Evolutionary conservation across 2,888 invertebrate species (phyloP).

Genomic region (Agrypnus murinus): DNA sequence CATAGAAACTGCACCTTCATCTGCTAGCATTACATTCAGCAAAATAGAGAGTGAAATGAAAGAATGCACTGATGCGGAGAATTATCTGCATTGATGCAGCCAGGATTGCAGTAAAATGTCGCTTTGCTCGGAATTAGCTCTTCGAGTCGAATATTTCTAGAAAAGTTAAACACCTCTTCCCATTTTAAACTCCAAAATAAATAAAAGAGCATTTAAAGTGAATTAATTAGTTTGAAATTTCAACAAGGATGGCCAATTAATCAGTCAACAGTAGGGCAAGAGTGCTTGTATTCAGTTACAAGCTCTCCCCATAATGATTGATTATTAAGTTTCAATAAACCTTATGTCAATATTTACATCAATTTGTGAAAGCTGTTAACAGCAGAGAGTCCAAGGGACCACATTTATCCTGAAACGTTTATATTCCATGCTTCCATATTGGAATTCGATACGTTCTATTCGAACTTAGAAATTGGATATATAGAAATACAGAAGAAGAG

Average conservation of each 20-base stretch:
- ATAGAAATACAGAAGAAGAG: slow-evolving; percentile 36
- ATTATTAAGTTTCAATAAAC: slow-evolving; percentile 24
- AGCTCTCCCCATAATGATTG: slow-evolving; percentile 6
- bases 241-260: slow-evolving; percentile 1
- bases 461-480: slow-evolving; percentile 38
- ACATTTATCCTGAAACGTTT: slow-evolving; percentile 19
- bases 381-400: not conserved
- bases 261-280: not conserved
- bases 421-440: not conserved
- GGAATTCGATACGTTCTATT: slow-evolving; percentile 33
- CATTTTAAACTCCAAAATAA: too few species aligned
- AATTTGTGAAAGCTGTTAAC: slow-evolving; percentile 13
- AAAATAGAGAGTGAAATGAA: slow-evolving; percentile 28
- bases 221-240: too few species aligned
- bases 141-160: too few species aligned
- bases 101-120: not conserved
- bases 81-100: slow-evolving; percentile 23
- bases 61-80: slow-evolving; percentile 10
- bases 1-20: slow-evolving; percentile 23
- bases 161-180: too few species aligned
- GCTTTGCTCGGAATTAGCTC: too few species aligned
- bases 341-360: slow-evolving; percentile 19
- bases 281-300: slow-evolving; percentile 8
- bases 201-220: too few species aligned
- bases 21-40: slow-evolving; percentile 18